Base-by-base conservation (phyloP, 2,888 invertebrate genomes). In the Prostheceraeus crozeri region DNA sequence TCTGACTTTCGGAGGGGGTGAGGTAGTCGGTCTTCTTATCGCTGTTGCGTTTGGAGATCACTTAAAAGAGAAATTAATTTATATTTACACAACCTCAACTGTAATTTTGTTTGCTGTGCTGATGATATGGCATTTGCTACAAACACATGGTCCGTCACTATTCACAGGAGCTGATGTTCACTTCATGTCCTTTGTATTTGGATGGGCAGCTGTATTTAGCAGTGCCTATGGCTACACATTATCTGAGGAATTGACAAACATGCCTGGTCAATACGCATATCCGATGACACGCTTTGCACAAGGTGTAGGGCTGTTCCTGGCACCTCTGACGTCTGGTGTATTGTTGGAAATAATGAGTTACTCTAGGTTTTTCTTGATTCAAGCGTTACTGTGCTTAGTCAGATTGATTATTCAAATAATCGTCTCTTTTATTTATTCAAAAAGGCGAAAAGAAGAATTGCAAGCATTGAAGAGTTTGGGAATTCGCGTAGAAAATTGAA, bases 1-100 rank as follows among this genome's bases (percentile, higher is more conserved):
- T 25, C 23, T 46, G 48, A 27, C 48, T 3, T 46, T 46, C 28
- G 48, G 48, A 8, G 48, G 48, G 23, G 48, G 48, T n/a, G 48
- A 46, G 25, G 48, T 46, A 8, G 28, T 46, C n/a, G 48, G 48
- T 6, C 28, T 46, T 46, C 25, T 46, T n/a, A 46, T 46, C 28
- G 4, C 48, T 46, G 48, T 46, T 21, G 48, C 25, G 4, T 27
- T 46, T 25, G 48, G 48, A 8, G 48, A 46, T 46, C 48, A 46
- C 23, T 46, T 46, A n/a, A 23, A 27, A 27, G 25, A 46, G 8
- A 23, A 46, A 27, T 16, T 46, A 4, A 10, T 46, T 11, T 27
- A 46, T n/a, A 46, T 46, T 46, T 46, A 46, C 14, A 16, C 48
- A 8, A 46, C 28, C 23, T 25, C 48, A 10, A 46, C 6, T 21